phyloP scores from a whole-genome alignment of 1,140 invertebrate species.

The Lepidurus arcticus region DNA sequence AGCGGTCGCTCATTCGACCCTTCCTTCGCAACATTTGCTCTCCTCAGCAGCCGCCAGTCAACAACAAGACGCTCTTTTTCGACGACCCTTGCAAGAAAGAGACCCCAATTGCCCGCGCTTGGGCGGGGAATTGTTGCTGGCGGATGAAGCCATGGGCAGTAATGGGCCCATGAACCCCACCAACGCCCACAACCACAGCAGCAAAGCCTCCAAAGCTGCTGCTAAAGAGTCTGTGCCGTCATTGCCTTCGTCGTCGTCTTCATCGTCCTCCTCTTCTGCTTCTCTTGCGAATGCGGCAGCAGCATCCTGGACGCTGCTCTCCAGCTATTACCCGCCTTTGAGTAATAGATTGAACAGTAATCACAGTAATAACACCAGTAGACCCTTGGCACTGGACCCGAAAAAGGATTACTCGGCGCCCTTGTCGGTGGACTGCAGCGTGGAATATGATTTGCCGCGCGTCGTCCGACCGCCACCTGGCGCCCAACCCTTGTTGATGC shows the following conservation, averaged over 20 bases:
- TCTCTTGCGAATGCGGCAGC: not conserved
- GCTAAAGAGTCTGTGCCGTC: slow-evolving; percentile 3
- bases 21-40: not conserved
- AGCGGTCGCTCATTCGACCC: not conserved
- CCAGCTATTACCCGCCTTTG: slow-evolving; percentile 1
- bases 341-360: not conserved
- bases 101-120: slow-evolving; percentile 1
- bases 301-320: not conserved
- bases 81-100: not conserved
- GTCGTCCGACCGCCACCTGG: slow-evolving; percentile 71
- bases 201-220: not conserved
- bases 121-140: not conserved
- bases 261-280: no score
- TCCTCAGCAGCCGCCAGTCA: not conserved
- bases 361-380: not conserved
- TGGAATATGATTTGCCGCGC: slow-evolving; percentile 75
- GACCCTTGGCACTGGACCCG: slow-evolving; percentile 29
- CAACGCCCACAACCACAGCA: not conserved
- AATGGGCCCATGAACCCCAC: not conserved
- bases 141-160: not conserved
- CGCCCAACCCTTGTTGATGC: slow-evolving; percentile 42
- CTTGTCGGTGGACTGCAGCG: slow-evolving; percentile 74
- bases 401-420: slow-evolving; percentile 63
- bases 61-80: not conserved
- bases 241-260: not conserved